These are phyloP conservation scores for Smutsia gigantea DNA, from an alignment of 2,797 vertebrate species.

Conservation along the genomic window DNA sequence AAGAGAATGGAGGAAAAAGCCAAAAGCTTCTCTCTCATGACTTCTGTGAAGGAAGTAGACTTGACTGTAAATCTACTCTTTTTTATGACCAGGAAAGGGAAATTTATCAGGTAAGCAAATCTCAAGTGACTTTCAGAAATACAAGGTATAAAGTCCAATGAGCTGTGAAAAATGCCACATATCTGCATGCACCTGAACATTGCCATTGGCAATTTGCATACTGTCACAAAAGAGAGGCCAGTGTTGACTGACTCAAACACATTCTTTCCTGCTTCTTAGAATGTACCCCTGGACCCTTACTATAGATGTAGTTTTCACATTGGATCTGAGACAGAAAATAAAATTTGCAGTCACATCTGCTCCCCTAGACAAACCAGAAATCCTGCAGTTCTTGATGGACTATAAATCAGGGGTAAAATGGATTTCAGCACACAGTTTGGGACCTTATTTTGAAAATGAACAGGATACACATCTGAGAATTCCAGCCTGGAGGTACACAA, in stretches of 20 bases:
- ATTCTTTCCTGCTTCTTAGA: neutral
- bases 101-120: constrained; percentile 53
- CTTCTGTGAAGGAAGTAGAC: neutral
- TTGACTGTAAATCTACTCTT: neutral
- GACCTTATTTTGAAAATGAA: neutral
- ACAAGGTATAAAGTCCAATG: constrained; percentile 49
- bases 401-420: neutral
- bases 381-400: neutral
- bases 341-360: neutral
- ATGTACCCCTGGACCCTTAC: neutral
- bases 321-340: constrained; percentile 7
- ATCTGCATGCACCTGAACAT: constrained; percentile 49
- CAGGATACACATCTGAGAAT: neutral
- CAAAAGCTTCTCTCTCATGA: neutral
- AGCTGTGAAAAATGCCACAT: constrained; percentile 57
- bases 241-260: constrained; percentile 5
- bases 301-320: neutral
- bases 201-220: neutral
- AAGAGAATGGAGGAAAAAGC: neutral
- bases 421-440: constrained; percentile 10
- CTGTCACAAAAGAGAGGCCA: neutral
- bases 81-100: constrained; percentile 45
- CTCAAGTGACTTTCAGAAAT: constrained; percentile 61
- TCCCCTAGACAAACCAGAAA: constrained; percentile 7
- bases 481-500: neutral